Evolutionary conservation across 1,140 invertebrate species (phyloP).

Genomic region (Platyscapa corneri): DNA sequence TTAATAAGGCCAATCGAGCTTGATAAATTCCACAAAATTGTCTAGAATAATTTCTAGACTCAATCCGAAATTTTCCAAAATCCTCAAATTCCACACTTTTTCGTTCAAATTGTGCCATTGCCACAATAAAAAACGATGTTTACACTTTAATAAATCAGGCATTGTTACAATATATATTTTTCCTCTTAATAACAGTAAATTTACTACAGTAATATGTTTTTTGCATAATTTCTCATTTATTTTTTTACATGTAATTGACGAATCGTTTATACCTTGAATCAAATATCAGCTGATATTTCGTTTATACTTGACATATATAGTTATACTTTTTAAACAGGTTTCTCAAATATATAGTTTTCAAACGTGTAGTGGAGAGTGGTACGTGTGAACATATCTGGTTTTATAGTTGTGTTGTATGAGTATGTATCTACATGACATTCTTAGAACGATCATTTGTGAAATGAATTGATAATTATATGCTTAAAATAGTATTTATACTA

Average conservation of each 20-base stretch:
- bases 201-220: background rate
- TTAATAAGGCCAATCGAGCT: slow-evolving; percentile 83
- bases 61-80: slow-evolving; percentile 74
- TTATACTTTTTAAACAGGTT: background rate
- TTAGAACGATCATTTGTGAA: background rate
- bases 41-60: slow-evolving; percentile 80
- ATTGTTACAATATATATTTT: background rate
- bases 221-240: background rate
- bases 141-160: background rate
- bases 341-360: slow-evolving; percentile 10
- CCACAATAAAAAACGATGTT: background rate
- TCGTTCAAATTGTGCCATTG: slow-evolving; percentile 55
- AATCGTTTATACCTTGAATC: background rate
- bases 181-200: background rate
- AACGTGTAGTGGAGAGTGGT: background rate
- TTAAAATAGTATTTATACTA: background rate
- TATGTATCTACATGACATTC: too few relatives aligned
- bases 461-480: background rate
- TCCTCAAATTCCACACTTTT: slow-evolving; percentile 60
- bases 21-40: slow-evolving; percentile 92
- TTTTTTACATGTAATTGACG: background rate
- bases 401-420: too few relatives aligned
- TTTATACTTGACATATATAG: background rate
- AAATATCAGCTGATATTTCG: slow-evolving; percentile 33
- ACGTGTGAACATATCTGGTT: background rate